These are phyloP conservation scores for Tenthredo livida DNA, from an alignment of 2,888 invertebrate genomes.

Conservation along the genomic window DNA sequence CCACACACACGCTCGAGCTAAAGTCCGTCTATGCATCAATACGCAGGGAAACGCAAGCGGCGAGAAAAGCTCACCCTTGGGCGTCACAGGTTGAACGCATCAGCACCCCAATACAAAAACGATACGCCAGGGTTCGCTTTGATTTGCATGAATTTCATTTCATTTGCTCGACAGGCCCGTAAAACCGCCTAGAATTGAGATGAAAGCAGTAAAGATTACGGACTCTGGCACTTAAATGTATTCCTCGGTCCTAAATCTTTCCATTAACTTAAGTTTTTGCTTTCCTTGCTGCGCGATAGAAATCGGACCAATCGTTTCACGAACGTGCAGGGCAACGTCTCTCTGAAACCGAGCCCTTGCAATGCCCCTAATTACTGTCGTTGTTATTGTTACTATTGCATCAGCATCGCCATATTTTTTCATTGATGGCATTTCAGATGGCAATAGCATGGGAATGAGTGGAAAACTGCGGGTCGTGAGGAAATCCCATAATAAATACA, in stretches of 20 bases:
- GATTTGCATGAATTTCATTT: conserved; percentile 76
- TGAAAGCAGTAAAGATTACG: conserved; percentile 53
- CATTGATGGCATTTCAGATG: background rate
- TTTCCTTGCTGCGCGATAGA: background rate
- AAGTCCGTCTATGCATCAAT: background rate
- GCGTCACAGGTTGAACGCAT: conserved; percentile 68
- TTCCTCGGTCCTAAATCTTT: conserved; percentile 21
- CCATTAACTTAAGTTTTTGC: background rate
- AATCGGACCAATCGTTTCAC: background rate
- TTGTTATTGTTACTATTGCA: no score
- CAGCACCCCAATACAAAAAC: conserved; percentile 72
- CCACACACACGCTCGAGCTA: background rate
- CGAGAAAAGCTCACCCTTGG: background rate
- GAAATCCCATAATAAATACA: background rate
- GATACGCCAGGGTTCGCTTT: conserved; percentile 58
- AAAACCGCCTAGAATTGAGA: conserved; percentile 61
- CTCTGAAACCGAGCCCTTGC: background rate
- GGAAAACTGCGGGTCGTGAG: background rate
- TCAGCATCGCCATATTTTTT: no score
- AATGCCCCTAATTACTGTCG: background rate
- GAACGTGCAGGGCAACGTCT: background rate
- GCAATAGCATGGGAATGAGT: background rate
- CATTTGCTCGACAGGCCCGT: conserved; percentile 68
- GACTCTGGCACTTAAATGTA: conserved; percentile 11
- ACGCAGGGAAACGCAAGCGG: background rate